A percentile compares a stretch with the other conserved stretches of the same genome.
Evolutionary conservation across 1,140 invertebrate genomes (phyloP).

Genomic region (Akabosia matsudoensis): DNA sequence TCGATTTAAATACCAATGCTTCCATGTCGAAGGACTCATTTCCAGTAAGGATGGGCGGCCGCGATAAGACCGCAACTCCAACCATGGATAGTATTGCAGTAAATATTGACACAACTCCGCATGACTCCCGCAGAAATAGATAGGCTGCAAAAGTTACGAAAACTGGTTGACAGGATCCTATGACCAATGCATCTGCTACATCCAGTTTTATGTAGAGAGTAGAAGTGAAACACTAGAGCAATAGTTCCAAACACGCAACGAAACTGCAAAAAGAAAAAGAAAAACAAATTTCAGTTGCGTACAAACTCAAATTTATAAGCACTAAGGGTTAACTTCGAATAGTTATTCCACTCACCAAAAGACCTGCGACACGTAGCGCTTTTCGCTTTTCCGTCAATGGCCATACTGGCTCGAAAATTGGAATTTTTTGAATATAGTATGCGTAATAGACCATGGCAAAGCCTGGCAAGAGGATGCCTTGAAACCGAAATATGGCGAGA

Average conservation of each 20-base stretch:
- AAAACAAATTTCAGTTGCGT: background rate
- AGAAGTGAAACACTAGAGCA: constrained; percentile 24
- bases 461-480: constrained; percentile 33
- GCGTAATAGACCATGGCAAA: constrained; percentile 27
- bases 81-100: constrained; percentile 8
- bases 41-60: constrained; percentile 26
- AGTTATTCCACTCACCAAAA: background rate
- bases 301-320: background rate
- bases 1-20: constrained; percentile 21
- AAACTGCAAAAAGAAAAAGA: constrained; percentile 15
- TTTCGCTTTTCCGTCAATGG: constrained; percentile 31
- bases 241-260: constrained; percentile 8
- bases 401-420: constrained; percentile 32
- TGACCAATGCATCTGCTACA: constrained; percentile 28
- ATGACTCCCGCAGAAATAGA: constrained; percentile 21
- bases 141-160: constrained; percentile 27
- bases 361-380: background rate
- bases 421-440: constrained; percentile 15
- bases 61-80: constrained; percentile 20
- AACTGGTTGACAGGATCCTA: constrained; percentile 24
- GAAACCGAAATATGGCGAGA: constrained; percentile 29
- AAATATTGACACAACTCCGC: constrained; percentile 22
- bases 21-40: constrained; percentile 18
- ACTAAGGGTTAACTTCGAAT: background rate
- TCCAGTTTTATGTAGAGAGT: constrained; percentile 17